These are phyloP conservation scores for Drosophila histrio DNA, from an alignment of 2,888 invertebrate genomes.

Conservation along the genomic window DNA sequence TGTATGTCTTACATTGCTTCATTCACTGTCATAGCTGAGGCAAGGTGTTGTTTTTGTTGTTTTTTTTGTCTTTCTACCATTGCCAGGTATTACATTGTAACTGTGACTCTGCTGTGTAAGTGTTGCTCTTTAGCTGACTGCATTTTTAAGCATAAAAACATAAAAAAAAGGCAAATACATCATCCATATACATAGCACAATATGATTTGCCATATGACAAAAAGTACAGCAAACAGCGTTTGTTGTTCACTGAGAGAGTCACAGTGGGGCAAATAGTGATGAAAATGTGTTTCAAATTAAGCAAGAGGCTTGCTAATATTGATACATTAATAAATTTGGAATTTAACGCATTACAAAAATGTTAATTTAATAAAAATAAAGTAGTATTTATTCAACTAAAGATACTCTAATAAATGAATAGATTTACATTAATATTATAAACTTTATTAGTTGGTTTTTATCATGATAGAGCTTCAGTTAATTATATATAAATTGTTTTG, in stretches of 20 bases:
- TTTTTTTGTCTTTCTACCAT: constrained; percentile 10
- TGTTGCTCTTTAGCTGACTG: constrained; percentile 56
- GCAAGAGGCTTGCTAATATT: too few species aligned
- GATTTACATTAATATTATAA: too few species aligned
- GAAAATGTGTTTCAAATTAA: not conserved
- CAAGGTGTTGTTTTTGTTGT: constrained; percentile 31
- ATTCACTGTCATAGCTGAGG: constrained; percentile 48
- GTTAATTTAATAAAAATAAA: too few species aligned
- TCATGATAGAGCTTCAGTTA: too few species aligned
- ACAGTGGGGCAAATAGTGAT: constrained; percentile 35
- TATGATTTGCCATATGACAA: constrained; percentile 75
- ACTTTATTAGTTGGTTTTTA: too few species aligned
- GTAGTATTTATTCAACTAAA: too few species aligned
- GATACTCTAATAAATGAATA: too few species aligned
- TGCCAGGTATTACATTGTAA: constrained; percentile 54
- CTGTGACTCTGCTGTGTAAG: constrained; percentile 30
- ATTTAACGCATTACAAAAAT: too few species aligned
- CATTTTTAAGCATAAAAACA: constrained; percentile 73
- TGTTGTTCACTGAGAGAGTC: not conserved
- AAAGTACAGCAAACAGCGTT: constrained; percentile 61
- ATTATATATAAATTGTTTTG: too few species aligned
- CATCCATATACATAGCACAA: constrained; percentile 74
- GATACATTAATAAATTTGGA: too few species aligned
- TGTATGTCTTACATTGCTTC: constrained; percentile 48
- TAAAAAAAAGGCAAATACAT: constrained; percentile 74